Evolutionary conservation across 2,888 invertebrate genomes (phyloP).

Genomic region (Odontocerum albicorne): DNA sequence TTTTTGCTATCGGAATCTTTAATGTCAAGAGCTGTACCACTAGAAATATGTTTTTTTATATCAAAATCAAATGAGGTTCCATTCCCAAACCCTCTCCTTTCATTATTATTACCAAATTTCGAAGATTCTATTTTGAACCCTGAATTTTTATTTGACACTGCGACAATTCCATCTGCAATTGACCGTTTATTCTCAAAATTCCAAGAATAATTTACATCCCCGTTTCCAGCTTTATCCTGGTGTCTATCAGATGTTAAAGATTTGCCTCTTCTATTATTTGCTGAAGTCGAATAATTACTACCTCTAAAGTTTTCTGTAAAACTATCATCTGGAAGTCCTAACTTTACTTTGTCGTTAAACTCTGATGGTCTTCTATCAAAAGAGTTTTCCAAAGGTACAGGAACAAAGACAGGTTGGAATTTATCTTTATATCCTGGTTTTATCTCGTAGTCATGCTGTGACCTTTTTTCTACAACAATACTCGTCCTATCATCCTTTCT

Average conservation of each 20-base stretch:
- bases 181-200: not conserved
- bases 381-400: slow-evolving; percentile 20
- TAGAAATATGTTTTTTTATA: no score
- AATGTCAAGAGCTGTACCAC: not conserved
- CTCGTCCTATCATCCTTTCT: slow-evolving; percentile 46
- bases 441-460: slow-evolving; percentile 49
- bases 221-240: not conserved
- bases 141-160: no score
- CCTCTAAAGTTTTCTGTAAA: slow-evolving; percentile 8
- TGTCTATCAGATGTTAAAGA: not conserved
- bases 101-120: no score
- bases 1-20: not conserved
- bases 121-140: no score
- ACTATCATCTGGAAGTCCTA: slow-evolving; percentile 18
- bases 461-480: slow-evolving; percentile 49
- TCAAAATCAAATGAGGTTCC: no score
- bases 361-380: slow-evolving; percentile 6
- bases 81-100: no score
- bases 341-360: slow-evolving; percentile 15
- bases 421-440: slow-evolving; percentile 38
- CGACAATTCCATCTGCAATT: no score
- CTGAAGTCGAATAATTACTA: no score
- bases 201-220: not conserved
- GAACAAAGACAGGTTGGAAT: slow-evolving; percentile 28
- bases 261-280: not conserved